Conservation (phyloP, 2,888 invertebrate species). For the Leucoptera coffeella region DNA sequence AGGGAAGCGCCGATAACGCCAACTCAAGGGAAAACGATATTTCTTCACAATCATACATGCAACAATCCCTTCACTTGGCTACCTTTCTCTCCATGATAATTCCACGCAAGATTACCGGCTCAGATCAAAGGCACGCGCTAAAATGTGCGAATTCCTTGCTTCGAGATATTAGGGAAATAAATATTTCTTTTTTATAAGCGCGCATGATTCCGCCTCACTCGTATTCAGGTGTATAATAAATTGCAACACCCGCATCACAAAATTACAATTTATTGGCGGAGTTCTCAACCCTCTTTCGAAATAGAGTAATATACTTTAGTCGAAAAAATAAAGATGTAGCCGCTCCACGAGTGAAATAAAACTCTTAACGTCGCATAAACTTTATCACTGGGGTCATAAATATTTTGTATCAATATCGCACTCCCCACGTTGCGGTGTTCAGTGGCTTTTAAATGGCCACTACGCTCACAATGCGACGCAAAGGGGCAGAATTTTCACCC, state of each 20-base stretch:
- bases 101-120: no score
- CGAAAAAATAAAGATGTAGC: constrained; percentile 10
- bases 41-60: constrained; percentile 40
- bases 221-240: no score
- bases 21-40: constrained; percentile 46
- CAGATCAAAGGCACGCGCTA: no score
- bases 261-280: constrained; percentile 5
- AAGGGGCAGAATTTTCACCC: no score
- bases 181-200: no score
- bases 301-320: constrained; percentile 7
- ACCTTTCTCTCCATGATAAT: no score
- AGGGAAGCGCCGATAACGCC: constrained; percentile 40
- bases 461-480: no score
- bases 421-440: constrained; percentile 13
- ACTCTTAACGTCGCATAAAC: constrained; percentile 41
- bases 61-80: no score
- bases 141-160: no score
- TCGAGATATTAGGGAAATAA: no score
- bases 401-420: constrained; percentile 34
- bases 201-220: no score
- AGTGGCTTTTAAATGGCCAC: constrained; percentile 14
- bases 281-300: constrained; percentile 4
- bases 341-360: constrained; percentile 31
- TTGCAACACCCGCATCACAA: no score
- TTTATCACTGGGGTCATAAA: constrained; percentile 41